Percentiles rank a stretch among this genome's conserved stretches.
These are phyloP conservation scores for Martes flavigula DNA, from an alignment of 2,797 vertebrate species.

Conservation along the genomic window DNA sequence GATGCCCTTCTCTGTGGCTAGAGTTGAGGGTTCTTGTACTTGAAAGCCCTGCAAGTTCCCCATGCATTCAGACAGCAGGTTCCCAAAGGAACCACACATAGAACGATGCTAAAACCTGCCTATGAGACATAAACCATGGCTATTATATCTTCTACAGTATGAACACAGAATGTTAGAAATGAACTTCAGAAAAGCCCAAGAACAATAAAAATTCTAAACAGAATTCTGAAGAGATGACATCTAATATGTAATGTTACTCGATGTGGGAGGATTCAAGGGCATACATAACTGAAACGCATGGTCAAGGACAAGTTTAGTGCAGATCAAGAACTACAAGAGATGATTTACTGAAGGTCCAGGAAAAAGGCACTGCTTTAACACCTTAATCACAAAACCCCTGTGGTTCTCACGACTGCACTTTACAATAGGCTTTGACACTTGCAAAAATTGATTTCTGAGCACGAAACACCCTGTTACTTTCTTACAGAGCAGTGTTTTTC, in stretches of 20 bases:
- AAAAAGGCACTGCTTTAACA: constrained; percentile 14
- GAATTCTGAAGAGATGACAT: background rate
- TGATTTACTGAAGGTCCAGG: background rate
- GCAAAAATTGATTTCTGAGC: background rate
- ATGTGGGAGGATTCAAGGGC: background rate
- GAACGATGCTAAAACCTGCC: background rate
- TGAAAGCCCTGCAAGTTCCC: background rate
- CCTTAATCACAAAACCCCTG: constrained; percentile 4
- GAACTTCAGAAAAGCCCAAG: background rate
- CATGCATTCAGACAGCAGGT: background rate
- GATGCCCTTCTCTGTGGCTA: background rate
- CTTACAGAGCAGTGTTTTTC: background rate
- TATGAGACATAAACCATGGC: background rate
- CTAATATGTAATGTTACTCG: background rate
- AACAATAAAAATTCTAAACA: background rate
- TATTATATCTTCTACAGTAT: background rate
- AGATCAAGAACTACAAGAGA: background rate
- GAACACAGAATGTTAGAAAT: background rate
- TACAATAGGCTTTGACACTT: background rate
- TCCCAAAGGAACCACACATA: background rate
- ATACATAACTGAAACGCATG: background rate
- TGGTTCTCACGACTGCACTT: background rate
- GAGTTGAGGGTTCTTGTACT: background rate
- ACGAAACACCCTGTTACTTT: background rate
- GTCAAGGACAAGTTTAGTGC: background rate